These are phyloP conservation scores for Triops longicaudatus DNA, from an alignment of 1,140 invertebrate genomes.

Conservation along the genomic window DNA sequence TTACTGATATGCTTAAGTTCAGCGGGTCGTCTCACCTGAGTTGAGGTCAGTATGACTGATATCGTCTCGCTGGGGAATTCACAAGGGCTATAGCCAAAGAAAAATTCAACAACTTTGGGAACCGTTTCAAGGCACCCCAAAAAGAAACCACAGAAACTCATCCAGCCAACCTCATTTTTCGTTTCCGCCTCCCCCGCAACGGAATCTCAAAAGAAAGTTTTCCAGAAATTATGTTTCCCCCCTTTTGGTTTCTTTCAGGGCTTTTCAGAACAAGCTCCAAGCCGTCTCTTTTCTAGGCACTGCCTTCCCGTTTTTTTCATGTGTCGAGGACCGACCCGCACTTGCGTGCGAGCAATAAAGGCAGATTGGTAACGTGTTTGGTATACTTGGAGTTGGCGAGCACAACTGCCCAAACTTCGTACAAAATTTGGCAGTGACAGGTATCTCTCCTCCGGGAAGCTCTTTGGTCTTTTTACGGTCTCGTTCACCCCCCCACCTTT, in stretches of 20 bases:
- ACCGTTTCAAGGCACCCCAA: background rate
- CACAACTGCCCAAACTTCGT: background rate
- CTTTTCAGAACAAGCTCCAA: background rate
- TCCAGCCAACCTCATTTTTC: background rate
- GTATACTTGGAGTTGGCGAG: background rate
- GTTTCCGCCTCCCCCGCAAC: background rate
- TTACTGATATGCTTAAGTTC: conserved; percentile 84
- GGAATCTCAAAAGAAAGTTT: background rate
- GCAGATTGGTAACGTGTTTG: background rate
- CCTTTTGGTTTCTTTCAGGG: background rate
- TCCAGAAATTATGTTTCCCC: background rate
- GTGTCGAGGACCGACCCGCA: background rate
- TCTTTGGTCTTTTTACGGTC: background rate
- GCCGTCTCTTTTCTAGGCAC: background rate
- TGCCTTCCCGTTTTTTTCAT: background rate
- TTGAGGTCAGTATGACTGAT: conserved; percentile 46
- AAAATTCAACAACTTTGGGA: background rate
- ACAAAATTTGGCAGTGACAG: background rate
- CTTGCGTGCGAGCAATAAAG: background rate
- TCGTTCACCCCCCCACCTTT: background rate
- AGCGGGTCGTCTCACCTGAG: conserved; percentile 63
- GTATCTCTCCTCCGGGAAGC: background rate
- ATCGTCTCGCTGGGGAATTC: conserved; percentile 19
- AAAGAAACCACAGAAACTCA: background rate
- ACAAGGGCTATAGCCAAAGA: background rate